Base-by-base conservation (phyloP, 1,140 invertebrate genomes). In the Bacillus rossius region DNA sequence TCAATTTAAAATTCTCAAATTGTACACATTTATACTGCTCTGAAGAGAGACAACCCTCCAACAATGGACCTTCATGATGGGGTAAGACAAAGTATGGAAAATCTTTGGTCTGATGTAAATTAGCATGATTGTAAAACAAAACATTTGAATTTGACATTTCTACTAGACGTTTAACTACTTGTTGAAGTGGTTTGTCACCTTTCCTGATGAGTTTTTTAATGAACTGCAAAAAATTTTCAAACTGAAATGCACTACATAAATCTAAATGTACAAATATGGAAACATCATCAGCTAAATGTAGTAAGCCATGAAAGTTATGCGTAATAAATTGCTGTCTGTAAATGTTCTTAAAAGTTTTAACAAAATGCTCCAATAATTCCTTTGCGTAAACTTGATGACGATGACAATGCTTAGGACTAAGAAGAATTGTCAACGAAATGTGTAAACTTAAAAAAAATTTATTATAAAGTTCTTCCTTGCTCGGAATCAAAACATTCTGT, bases 281-380 rank as follows among this genome's bases (percentile, higher is more conserved):
- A 29, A 60, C 52, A 55, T 60, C 47, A 25, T 57, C 45, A 51
- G 13, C 19, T 20, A 62, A 14, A 52, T 62, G 57, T 10, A 60
- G n/a, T 34, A 62, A 43, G 17, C 55, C 58, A 45, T 62, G 61
- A 17, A 62, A 40, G 37, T 62, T 62, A n/a, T 60, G 45, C 10
- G 38, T 16, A 1, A 61, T 47, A 52, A 38, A 16, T 20, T 57
- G 26, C 57, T 14, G 17, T 16, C 49, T 57, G 19, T 61, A 59
- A 2, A 59, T 23, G 22, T 8, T 13, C 49, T 37, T 3, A 26
- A 25, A 59, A 5, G 14, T 26, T 38, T 43, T 5, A 8, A 61
- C 57, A 19, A 43, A 26, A 53, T 43, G 52, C 13, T 1, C 16
- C 45, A 53, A 42, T 8, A 59, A 38, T 26, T 23, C 29, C 14